A percentile compares a stretch with the other conserved stretches of the same genome.
Conservation (phyloP, 2,113 vertebrate species). For the Misgurnus mizolepis region DNA sequence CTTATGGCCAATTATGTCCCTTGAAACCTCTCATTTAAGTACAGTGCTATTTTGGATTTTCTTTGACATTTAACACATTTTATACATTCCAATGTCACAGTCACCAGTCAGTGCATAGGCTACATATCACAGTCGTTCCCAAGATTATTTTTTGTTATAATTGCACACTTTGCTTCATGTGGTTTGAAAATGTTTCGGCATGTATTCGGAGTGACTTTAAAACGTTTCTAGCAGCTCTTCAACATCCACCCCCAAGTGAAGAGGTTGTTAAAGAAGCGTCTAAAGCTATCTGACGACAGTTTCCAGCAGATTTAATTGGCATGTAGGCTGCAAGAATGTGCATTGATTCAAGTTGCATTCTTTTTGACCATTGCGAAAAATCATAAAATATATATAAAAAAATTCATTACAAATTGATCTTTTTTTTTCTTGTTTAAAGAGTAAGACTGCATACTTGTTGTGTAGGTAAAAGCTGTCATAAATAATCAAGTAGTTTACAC, state of each 20-base stretch:
- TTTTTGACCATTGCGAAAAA: slow-evolving; percentile 19
- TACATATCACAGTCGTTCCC: not conserved
- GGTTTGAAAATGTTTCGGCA: not conserved
- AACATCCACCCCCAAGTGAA: slow-evolving; percentile 39
- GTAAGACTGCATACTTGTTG: not conserved
- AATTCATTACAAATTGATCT: not conserved
- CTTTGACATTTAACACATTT: slow-evolving; percentile 22
- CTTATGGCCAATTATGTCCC: slow-evolving; percentile 25
- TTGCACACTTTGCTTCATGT: not conserved
- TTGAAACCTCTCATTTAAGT: not conserved
- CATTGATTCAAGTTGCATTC: slow-evolving; percentile 26
- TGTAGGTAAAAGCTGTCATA: not conserved
- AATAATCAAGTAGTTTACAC: not conserved
- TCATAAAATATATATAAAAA: not conserved
- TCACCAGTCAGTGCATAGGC: not conserved
- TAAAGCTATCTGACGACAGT: slow-evolving; percentile 52
- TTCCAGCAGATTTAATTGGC: slow-evolving; percentile 62
- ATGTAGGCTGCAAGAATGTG: slow-evolving; percentile 51
- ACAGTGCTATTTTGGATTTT: not conserved
- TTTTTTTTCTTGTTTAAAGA: not conserved
- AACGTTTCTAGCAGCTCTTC: slow-evolving; percentile 4
- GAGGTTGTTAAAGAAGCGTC: slow-evolving; percentile 33
- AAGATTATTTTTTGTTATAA: not conserved
- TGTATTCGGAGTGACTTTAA: not conserved
- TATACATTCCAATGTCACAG: not conserved